These are phyloP conservation scores for Clostera curtula DNA, from an alignment of 2,888 invertebrate genomes.

Conservation along the genomic window DNA sequence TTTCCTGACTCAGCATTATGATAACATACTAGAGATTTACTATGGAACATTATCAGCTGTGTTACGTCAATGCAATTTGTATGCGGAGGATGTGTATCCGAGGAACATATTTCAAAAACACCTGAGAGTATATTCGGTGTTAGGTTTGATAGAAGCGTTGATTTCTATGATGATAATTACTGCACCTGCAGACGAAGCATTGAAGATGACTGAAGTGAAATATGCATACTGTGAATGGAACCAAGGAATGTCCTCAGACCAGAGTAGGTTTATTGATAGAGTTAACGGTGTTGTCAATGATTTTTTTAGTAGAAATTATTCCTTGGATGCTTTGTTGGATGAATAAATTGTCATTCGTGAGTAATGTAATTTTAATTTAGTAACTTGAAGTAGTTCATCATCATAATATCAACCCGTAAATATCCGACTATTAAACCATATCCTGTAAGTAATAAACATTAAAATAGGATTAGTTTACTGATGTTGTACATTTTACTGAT, in stretches of 20 bases:
- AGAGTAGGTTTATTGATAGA: slow-evolving; percentile 37
- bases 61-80: slow-evolving; percentile 42
- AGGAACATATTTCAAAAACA: slow-evolving; percentile 37
- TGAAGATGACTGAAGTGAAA: slow-evolving; percentile 49
- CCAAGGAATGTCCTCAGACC: too few species aligned
- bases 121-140: slow-evolving; percentile 42
- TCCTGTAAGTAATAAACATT: too few species aligned
- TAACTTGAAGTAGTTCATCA: too few species aligned
- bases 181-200: slow-evolving; percentile 42
- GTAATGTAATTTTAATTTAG: too few species aligned
- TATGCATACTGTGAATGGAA: slow-evolving; percentile 33
- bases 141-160: slow-evolving; percentile 53
- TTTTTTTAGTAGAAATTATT: slow-evolving; percentile 45
- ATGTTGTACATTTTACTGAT: background rate
- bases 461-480: background rate
- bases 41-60: slow-evolving; percentile 48
- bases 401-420: too few species aligned
- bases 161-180: slow-evolving; percentile 61
- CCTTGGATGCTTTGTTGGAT: slow-evolving; percentile 30
- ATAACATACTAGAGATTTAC: slow-evolving; percentile 40
- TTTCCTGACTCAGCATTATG: slow-evolving; percentile 39
- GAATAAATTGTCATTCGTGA: slow-evolving; percentile 7
- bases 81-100: slow-evolving; percentile 41
- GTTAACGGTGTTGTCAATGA: slow-evolving; percentile 49
- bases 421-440: too few species aligned